Evolutionary conservation across 2,888 invertebrate species (phyloP).

Genomic region (Lasioglossum vierecki): DNA sequence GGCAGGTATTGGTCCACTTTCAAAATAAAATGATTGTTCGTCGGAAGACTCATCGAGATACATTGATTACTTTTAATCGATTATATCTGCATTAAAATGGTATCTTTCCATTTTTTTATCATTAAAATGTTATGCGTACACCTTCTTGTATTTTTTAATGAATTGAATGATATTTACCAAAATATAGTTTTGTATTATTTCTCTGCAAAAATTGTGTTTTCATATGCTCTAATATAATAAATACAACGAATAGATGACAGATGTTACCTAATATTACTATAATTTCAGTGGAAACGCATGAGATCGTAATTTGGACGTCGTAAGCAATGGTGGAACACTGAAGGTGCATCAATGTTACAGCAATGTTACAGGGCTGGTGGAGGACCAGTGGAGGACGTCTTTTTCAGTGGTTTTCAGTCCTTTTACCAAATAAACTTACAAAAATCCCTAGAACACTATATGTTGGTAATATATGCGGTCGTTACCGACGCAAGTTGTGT

Average conservation of each 20-base stretch:
- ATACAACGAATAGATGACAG: not conserved
- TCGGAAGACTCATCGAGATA: not conserved
- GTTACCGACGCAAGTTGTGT: conserved; percentile 71
- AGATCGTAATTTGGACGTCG: conserved; percentile 3
- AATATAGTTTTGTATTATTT: not conserved
- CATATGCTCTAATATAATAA: not conserved
- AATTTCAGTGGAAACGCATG: not conserved
- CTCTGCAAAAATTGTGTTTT: not conserved
- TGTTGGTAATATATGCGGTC: conserved; percentile 60
- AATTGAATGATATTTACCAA: not conserved
- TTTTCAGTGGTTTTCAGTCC: not conserved
- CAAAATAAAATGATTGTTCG: too few relatives aligned
- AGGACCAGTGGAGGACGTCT: not conserved
- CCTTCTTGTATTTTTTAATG: not conserved
- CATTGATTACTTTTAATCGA: not conserved
- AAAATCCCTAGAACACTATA: conserved; percentile 39
- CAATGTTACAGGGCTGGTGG: not conserved
- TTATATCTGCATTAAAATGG: not conserved
- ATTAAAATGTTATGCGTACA: not conserved
- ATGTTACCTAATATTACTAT: too few relatives aligned
- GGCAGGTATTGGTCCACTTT: not conserved
- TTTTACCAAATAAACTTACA: conserved; percentile 5
- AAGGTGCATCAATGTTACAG: not conserved
- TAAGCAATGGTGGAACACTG: not conserved
- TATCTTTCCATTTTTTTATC: not conserved